Conservation (phyloP, 2,888 invertebrate species). For the Caenorhabditis sinica region DNA sequence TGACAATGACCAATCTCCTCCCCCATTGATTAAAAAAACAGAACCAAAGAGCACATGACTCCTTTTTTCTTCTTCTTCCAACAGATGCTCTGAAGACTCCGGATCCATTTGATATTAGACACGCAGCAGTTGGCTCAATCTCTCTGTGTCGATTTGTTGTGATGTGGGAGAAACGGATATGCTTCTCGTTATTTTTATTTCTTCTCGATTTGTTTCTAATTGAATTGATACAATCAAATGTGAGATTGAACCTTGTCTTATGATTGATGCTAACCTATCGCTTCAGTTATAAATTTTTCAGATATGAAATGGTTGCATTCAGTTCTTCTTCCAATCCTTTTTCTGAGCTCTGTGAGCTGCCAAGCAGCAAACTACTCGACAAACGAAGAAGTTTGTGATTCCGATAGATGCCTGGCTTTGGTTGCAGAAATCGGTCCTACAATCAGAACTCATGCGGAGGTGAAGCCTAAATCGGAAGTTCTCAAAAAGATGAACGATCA, state of each 20-base stretch:
- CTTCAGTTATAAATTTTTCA: background rate
- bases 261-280: too few species aligned
- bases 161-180: background rate
- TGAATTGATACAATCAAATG: background rate
- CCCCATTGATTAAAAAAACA: background rate
- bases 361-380: background rate
- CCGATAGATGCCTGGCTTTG: constrained; percentile 10
- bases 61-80: background rate
- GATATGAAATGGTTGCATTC: constrained; percentile 20
- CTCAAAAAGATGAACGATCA: constrained; percentile 34
- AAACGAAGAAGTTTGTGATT: constrained; percentile 6
- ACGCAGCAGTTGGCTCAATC: constrained; percentile 7
- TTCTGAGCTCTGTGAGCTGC: constrained; percentile 21
- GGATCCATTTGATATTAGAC: background rate
- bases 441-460: constrained; percentile 1
- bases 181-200: background rate
- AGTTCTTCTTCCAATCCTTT: background rate
- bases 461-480: constrained; percentile 17
- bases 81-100: background rate
- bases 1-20: too few species aligned
- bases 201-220: background rate
- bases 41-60: constrained; percentile 20
- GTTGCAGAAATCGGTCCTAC: constrained; percentile 26
- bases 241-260: too few species aligned
- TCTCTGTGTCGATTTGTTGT: constrained; percentile 15